Conservation (phyloP, 2,888 invertebrate species). For the Thera britannica region DNA sequence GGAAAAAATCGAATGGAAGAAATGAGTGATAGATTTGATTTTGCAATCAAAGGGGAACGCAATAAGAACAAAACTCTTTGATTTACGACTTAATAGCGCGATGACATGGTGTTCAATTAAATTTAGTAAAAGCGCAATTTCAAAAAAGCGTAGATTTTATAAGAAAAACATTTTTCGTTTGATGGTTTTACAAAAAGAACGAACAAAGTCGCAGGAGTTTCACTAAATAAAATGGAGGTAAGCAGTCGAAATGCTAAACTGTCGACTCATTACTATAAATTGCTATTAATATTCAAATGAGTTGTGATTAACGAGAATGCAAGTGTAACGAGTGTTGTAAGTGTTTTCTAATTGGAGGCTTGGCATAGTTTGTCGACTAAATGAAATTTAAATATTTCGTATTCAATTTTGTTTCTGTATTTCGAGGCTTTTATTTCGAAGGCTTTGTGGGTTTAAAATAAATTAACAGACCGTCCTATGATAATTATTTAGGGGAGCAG, state of each 20-base stretch:
- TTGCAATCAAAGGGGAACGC: too few species aligned
- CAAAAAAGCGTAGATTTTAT: too few species aligned
- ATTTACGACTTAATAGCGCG: too few species aligned
- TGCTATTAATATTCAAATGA: constrained; percentile 1
- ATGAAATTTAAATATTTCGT: constrained; percentile 15
- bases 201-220: too few species aligned
- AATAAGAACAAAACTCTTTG: too few species aligned
- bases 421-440: constrained; percentile 1
- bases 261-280: not conserved
- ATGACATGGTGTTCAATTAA: too few species aligned
- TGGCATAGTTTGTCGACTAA: constrained; percentile 14
- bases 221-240: not conserved
- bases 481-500: constrained; percentile 13
- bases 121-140: too few species aligned
- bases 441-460: constrained; percentile 10
- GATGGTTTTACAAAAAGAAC: too few species aligned
- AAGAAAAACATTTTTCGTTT: too few species aligned
- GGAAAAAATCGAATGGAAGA: too few species aligned
- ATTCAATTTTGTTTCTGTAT: constrained; percentile 11
- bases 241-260: not conserved
- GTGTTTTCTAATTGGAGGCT: constrained; percentile 12
- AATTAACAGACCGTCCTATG: constrained; percentile 7
- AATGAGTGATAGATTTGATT: too few species aligned
- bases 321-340: constrained; percentile 12
- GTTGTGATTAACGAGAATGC: constrained; percentile 7